Evolutionary conservation across 2,797 vertebrate genomes (phyloP).

Genomic region (Lates japonicus): DNA sequence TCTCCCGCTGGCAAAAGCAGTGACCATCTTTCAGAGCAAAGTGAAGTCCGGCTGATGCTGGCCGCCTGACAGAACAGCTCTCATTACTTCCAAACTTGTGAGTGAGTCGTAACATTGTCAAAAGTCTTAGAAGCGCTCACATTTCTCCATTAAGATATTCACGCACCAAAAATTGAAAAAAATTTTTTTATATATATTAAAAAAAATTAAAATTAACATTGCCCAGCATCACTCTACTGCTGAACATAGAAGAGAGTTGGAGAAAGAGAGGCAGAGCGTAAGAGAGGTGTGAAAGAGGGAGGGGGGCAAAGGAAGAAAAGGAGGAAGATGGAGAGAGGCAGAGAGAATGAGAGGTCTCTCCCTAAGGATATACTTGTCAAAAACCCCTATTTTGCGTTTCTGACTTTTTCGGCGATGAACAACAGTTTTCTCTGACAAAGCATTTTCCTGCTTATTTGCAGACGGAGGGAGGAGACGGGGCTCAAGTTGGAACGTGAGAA

Average conservation of each 20-base stretch:
- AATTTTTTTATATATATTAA: not conserved
- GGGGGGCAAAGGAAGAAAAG: not conserved
- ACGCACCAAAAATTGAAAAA: conserved; percentile 14
- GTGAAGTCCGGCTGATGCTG: conserved; percentile 37
- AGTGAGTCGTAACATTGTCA: conserved; percentile 48
- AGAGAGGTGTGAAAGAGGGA: conserved; percentile 34
- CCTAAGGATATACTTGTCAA: conserved; percentile 80
- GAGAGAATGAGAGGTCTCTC: conserved; percentile 65
- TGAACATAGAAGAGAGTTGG: conserved; percentile 31
- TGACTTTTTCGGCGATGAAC: conserved; percentile 77
- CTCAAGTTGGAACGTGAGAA: conserved; percentile 78
- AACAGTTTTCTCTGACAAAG: conserved; percentile 83
- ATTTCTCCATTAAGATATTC: conserved; percentile 44
- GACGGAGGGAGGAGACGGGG: conserved; percentile 75
- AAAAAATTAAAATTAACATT: conserved; percentile 13
- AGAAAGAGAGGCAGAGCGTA: conserved; percentile 44
- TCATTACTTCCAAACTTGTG: conserved; percentile 56
- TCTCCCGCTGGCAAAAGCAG: conserved; percentile 40
- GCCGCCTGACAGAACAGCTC: conserved; percentile 35
- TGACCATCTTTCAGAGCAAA: conserved; percentile 51
- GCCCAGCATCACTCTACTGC: conserved; percentile 46
- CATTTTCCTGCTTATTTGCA: conserved; percentile 84
- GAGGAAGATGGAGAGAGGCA: conserved; percentile 39
- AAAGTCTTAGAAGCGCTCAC: conserved; percentile 51
- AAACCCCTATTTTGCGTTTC: conserved; percentile 81